These are phyloP conservation scores for Drosophila funebris DNA, from an alignment of 1,140 invertebrate species.

Conservation along the genomic window DNA sequence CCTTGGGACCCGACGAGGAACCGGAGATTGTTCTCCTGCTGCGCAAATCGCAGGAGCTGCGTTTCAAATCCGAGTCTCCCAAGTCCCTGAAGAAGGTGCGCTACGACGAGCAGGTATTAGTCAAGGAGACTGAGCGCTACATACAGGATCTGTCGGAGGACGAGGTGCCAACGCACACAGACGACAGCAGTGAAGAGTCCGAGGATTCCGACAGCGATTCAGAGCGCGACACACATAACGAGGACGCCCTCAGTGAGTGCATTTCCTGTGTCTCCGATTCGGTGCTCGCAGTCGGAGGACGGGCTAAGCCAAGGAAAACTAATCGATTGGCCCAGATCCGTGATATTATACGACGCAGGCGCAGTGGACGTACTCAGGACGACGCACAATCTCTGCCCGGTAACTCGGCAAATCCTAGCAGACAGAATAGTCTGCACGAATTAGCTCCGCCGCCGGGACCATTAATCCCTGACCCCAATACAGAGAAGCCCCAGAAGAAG, in stretches of 20 bases:
- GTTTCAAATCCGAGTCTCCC: constrained; percentile 78
- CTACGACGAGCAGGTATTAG: constrained; percentile 78
- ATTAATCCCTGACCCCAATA: constrained; percentile 41
- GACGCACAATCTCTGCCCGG: constrained; percentile 81
- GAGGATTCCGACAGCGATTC: constrained; percentile 59
- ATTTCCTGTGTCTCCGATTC: constrained; percentile 82
- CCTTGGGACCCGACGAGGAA: constrained; percentile 84
- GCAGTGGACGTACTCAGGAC: constrained; percentile 69
- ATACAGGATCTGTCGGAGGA: constrained; percentile 79
- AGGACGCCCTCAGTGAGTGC: constrained; percentile 76
- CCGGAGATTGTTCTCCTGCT: constrained; percentile 83
- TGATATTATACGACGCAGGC: constrained; percentile 63
- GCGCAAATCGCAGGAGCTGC: constrained; percentile 81
- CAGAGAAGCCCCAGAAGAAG: constrained; percentile 57
- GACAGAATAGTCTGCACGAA: constrained; percentile 72
- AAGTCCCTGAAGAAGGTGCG: constrained; percentile 80
- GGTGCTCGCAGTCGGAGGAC: constrained; percentile 69
- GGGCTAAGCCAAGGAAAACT: constrained; percentile 63
- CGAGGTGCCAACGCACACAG: constrained; percentile 56
- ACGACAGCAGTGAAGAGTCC: constrained; percentile 60
- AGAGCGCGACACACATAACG: constrained; percentile 59
- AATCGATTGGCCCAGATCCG: constrained; percentile 64
- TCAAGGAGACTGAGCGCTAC: constrained; percentile 81
- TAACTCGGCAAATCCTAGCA: constrained; percentile 66
- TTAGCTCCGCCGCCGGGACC: constrained; percentile 65